A percentile compares a stretch with the other conserved stretches of the same genome.
These are phyloP conservation scores for Proteles cristata DNA, from an alignment of 2,113 vertebrate genomes.

Conservation along the genomic window DNA sequence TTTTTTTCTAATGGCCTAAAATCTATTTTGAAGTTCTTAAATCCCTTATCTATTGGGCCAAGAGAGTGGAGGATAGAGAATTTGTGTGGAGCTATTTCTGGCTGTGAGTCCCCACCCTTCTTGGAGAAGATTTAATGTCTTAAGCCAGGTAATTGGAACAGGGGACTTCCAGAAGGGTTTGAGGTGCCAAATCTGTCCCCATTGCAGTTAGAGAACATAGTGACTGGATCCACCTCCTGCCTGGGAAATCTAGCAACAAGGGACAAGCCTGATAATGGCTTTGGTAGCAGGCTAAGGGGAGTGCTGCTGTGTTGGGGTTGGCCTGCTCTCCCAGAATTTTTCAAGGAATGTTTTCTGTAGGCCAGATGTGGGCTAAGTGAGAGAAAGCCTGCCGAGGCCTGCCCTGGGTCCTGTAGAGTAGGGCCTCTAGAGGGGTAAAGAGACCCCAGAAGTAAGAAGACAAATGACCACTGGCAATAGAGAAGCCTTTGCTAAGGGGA, in stretches of 20 bases:
- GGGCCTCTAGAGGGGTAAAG: not conserved
- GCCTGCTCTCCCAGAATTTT: not conserved
- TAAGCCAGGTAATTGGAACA: not conserved
- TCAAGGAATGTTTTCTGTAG: constrained; percentile 26
- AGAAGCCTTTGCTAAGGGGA: not conserved
- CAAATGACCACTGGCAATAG: not conserved
- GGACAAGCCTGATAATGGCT: not conserved
- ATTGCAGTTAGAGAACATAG: not conserved
- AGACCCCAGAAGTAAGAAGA: not conserved
- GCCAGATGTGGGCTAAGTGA: not conserved
- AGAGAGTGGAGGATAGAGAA: not conserved
- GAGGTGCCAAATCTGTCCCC: not conserved
- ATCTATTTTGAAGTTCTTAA: constrained; percentile 39
- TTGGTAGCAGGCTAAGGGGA: not conserved
- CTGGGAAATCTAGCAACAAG: not conserved
- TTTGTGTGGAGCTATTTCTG: not conserved
- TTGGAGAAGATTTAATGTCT: not conserved
- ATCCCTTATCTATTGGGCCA: not conserved
- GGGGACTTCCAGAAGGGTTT: not conserved
- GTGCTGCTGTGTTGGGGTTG: not conserved
- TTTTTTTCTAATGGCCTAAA: not conserved
- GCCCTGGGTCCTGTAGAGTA: not conserved
- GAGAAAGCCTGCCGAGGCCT: not conserved
- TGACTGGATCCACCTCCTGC: not conserved
- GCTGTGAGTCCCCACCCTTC: not conserved